Evolutionary conservation across 2,113 vertebrate species (phyloP).

Genomic region (Struthio camelus): DNA sequence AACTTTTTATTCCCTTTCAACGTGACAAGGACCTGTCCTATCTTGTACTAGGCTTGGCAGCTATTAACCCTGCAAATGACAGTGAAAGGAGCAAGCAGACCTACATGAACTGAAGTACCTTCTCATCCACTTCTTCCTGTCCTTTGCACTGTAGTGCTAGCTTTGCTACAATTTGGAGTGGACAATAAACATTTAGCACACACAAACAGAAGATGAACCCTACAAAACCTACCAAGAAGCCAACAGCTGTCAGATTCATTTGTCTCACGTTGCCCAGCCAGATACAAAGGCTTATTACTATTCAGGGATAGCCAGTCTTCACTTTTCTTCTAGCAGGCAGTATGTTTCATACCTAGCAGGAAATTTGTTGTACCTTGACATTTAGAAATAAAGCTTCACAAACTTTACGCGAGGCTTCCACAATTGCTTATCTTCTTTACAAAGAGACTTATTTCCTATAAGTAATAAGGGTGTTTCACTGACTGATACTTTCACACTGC

Average conservation of each 20-base stretch:
- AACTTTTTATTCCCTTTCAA: not conserved
- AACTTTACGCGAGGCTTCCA: not conserved
- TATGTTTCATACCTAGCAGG: not conserved
- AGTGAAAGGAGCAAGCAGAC: not conserved
- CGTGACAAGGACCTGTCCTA: rapidly evolving
- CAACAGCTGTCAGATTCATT: not conserved
- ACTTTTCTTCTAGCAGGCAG: not conserved
- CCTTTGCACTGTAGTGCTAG: rapidly evolving
- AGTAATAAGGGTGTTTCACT: not conserved
- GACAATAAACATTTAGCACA: not conserved
- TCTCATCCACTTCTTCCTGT: not conserved
- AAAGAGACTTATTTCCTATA: not conserved
- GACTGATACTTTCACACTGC: not conserved
- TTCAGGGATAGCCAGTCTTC: rapidly evolving
- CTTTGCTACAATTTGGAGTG: not conserved
- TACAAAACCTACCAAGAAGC: not conserved
- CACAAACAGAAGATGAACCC: not conserved
- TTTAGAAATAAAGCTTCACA: not conserved
- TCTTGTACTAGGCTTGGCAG: not conserved
- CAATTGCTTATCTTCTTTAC: not conserved
- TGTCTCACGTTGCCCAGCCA: not conserved
- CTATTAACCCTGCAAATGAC: not conserved
- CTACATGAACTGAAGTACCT: not conserved
- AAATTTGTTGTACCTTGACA: not conserved
- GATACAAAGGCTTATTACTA: not conserved